Conservation (phyloP, 2,113 vertebrate species). For the Cryptoleucopteryx plumbea region DNA sequence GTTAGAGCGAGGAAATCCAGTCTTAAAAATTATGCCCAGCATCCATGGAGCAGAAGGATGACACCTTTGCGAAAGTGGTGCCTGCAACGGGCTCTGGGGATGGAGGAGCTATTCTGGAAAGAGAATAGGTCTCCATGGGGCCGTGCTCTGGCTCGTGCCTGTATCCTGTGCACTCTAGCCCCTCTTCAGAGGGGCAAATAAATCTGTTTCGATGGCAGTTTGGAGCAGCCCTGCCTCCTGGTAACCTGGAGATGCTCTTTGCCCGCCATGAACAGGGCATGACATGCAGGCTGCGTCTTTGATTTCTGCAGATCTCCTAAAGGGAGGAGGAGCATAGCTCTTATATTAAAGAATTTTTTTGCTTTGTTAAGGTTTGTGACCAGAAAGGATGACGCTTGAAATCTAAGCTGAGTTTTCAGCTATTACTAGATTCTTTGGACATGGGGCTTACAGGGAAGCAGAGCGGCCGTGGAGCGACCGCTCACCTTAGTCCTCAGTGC, state of each 20-base stretch:
- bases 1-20: not conserved
- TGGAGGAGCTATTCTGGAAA: not conserved
- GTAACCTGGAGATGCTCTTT: not conserved
- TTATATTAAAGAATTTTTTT: not conserved
- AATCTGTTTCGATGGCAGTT: not conserved
- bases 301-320: not conserved
- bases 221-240: not conserved
- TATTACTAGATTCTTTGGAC: not conserved
- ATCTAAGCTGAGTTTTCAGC: not conserved
- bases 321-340: not conserved
- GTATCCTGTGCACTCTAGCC: no score
- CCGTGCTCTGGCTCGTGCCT: not conserved
- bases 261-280: not conserved
- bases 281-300: not conserved
- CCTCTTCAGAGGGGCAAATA: not conserved
- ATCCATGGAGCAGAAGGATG: not conserved
- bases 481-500: not conserved
- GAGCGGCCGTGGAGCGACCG: rapidly evolving
- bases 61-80: rapidly evolving
- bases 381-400: not conserved
- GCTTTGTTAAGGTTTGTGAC: not conserved
- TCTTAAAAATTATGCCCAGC: not conserved
- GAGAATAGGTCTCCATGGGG: rapidly evolving
- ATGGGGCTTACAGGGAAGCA: not conserved
- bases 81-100: not conserved